These are phyloP conservation scores for Rhorus exstirpatorius DNA, from an alignment of 2,888 invertebrate genomes.

Conservation along the genomic window DNA sequence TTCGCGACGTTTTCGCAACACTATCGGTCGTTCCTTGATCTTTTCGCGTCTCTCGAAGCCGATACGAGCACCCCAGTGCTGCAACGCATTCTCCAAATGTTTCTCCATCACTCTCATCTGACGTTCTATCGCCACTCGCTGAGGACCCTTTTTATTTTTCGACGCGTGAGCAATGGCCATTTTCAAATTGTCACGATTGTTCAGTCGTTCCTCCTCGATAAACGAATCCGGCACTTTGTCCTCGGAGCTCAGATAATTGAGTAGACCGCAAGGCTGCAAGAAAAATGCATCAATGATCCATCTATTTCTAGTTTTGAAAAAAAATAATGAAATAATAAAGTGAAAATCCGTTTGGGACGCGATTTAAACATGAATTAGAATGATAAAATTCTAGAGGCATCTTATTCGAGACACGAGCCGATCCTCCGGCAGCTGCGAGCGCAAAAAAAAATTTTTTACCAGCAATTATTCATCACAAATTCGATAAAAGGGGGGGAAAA, in stretches of 20 bases:
- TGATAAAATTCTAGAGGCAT: too few relatives aligned
- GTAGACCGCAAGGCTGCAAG: constrained; percentile 95
- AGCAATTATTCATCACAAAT: too few relatives aligned
- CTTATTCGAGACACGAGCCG: too few relatives aligned
- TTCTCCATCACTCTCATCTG: constrained; percentile 93
- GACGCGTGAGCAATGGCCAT: constrained; percentile 94
- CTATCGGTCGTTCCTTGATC: constrained; percentile 94
- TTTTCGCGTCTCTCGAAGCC: constrained; percentile 89
- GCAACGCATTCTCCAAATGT: constrained; percentile 91
- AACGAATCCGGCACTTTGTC: constrained; percentile 93
- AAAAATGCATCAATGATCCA: constrained; percentile 8
- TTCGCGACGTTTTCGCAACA: constrained; percentile 95
- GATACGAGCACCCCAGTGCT: constrained; percentile 91
- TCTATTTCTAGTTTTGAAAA: neutral
- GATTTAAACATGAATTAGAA: too few relatives aligned
- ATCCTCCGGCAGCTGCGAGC: too few relatives aligned
- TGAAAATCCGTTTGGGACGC: too few relatives aligned
- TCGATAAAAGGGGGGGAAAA: neutral
- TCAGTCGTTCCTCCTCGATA: constrained; percentile 90
- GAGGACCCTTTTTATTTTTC: constrained; percentile 90
- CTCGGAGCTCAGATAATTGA: constrained; percentile 95
- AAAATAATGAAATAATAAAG: too few relatives aligned
- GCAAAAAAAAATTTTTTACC: too few relatives aligned
- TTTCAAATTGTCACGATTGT: constrained; percentile 97
- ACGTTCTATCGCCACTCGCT: constrained; percentile 91